These are phyloP conservation scores for Heliocidaris erythrogramma DNA, from an alignment of 35 echinoderm and acorn worm genomes.

Conservation along the genomic window DNA sequence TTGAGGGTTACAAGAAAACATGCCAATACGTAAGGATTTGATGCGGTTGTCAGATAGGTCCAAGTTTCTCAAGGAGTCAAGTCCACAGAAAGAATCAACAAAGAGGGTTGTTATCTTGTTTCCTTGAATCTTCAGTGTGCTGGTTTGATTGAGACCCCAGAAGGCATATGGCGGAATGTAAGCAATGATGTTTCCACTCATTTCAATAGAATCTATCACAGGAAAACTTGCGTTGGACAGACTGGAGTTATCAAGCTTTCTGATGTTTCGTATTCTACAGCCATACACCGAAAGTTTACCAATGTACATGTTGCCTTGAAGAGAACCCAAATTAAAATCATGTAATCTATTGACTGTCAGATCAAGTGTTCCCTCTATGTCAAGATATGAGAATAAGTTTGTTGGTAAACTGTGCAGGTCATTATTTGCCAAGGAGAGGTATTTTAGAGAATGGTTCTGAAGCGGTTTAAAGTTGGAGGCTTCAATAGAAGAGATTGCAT, in stretches of 20 bases:
- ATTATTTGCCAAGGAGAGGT: neutral
- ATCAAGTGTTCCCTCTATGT: neutral
- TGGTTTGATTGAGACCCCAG: neutral
- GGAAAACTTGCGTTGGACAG: neutral
- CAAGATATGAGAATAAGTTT: neutral
- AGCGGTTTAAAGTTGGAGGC: neutral
- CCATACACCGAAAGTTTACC: neutral
- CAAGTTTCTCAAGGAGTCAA: neutral
- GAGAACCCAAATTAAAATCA: neutral
- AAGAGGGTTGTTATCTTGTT: neutral
- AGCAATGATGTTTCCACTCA: neutral
- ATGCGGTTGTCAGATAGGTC: neutral
- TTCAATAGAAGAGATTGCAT: neutral
- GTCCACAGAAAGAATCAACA: neutral
- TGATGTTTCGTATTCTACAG: neutral
- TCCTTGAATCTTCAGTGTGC: neutral
- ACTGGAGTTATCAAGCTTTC: neutral
- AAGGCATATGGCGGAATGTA: neutral
- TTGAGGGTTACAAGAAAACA: neutral
- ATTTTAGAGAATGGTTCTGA: neutral
- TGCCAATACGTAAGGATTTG: neutral
- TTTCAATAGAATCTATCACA: neutral
- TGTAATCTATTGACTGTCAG: neutral
- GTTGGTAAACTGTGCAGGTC: neutral
- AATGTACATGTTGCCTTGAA: neutral